phyloP scores from a whole-genome alignment of 2,797 vertebrate genomes.

The Linurgus olivaceus region DNA sequence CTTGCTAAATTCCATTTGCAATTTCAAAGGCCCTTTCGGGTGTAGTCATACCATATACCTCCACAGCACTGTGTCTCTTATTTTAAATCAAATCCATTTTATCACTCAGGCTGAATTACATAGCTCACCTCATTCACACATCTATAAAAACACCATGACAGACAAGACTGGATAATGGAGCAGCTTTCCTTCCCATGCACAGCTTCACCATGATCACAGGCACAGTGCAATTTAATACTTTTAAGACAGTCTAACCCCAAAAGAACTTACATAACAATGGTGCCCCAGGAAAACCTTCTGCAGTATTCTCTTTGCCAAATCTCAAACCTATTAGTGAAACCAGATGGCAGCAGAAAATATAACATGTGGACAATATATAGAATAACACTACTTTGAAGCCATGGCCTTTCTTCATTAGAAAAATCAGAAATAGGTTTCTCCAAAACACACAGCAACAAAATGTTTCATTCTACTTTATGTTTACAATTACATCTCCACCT shows the following conservation, averaged over 20 bases:
- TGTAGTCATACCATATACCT: neutral
- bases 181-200: neutral
- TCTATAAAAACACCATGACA: neutral
- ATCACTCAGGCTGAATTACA: neutral
- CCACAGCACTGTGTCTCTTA: neutral
- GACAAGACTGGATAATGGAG: neutral
- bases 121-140: neutral
- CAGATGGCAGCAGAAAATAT: neutral
- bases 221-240: neutral
- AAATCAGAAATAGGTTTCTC: neutral
- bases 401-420: neutral
- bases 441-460: neutral
- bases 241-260: neutral
- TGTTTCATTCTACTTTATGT: neutral
- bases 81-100: slow-evolving; percentile 24
- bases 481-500: neutral
- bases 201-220: neutral
- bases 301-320: neutral
- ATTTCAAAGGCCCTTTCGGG: neutral
- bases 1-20: neutral
- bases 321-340: neutral
- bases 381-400: neutral
- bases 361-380: neutral
- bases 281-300: neutral
- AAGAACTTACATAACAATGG: neutral